Evolutionary conservation across 2,888 invertebrate genomes (phyloP), one percentile per base, ranked within the genome.

Genomic region (Stegophylla sp.): DNA sequence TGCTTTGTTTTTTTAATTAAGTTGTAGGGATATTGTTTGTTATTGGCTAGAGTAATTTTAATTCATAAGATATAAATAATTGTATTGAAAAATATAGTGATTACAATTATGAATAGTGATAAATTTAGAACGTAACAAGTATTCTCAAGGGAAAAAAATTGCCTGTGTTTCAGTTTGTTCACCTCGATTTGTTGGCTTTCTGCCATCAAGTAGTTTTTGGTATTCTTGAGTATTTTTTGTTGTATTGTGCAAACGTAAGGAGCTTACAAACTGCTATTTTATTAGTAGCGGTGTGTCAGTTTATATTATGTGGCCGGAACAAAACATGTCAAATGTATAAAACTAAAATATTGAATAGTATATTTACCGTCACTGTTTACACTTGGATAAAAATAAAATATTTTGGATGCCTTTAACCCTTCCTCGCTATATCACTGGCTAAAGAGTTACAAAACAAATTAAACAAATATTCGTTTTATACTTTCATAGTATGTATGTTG

Each of bases 101-200:
- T 34, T 34, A 5, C 7, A 34, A 34, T 34, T 34, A 34, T 34
- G 34, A 34, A 34, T 34, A 63, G 2, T 41, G 34, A 17, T 34
- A 63, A 53, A 53, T 53, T 0, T 53, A 53, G 20, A 53, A 12
- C 34, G 51, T 28, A n/a, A 28, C 15, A 34, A 41, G n/a, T 72
- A 56, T 56, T 41, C 20, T 43, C 23, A 23, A 56, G 72, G 56
- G 43, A 41, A 43, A 43, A 43, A 72, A 20, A 23, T 72, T 56
- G 10, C 41, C 48, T 28, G 45, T 28, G 26, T 74, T 61, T 74
- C 74, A 34, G 74, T 74, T 74, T 63, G 28, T 74, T 74, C 74
- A 74, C 45, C 74, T 61, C 72, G n/a, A 56, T 56, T 59, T 53
- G 23, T 26, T 73, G 73, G 73, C 73, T 3, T 23, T 43, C 56